Evolutionary conservation across 2,113 vertebrate genomes (phyloP), one percentile per base, ranked within the genome.

Genomic region (Tetrax tetrax): DNA sequence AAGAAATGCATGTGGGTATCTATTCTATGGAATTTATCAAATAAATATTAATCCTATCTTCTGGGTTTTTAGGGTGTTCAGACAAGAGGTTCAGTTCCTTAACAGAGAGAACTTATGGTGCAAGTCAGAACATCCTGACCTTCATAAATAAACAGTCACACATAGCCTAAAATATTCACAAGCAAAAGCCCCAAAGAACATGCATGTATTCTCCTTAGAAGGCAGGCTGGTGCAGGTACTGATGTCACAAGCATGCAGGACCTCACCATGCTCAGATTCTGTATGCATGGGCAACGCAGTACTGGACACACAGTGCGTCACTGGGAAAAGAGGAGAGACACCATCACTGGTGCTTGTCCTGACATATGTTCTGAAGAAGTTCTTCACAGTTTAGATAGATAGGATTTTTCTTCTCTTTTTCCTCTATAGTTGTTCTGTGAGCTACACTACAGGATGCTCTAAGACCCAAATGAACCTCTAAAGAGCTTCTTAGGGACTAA

Each of bases 191-290:
- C 3, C 6, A 2, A 12, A 3, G 15, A 14, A 9, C 16, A 9
- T 10, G 10, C 0, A 0, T 23, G 2, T 33, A 5, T 65, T 72
- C n/a, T 88, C 14, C 15, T 20, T 4, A 27, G 14, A 79, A 16
- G 19, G 3, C 7, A 68, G 37, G 22, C 12, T 28, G 4, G 3
- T 51, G 24, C 38, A 68, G 43, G 14, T 66, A 29, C 22, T 38
- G 48, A 8, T 0, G 1, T n/a, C 10, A 48, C 12, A 56, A 25
- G 5, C 20, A 45, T 0, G 0, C 22, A 21, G 28, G n/a, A 38
- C 57, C n/a, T 51, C 2, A 4, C 31, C 20, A 12, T 25, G 20
- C 18, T 80, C 23, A 59, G 20, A 19, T 87, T 74, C 47, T 33
- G 21, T 50, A 13, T 61, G 25, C 4, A 2, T 15, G 13, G 21